Conservation (phyloP, 2,888 invertebrate species). For the Pammene fasciana region DNA sequence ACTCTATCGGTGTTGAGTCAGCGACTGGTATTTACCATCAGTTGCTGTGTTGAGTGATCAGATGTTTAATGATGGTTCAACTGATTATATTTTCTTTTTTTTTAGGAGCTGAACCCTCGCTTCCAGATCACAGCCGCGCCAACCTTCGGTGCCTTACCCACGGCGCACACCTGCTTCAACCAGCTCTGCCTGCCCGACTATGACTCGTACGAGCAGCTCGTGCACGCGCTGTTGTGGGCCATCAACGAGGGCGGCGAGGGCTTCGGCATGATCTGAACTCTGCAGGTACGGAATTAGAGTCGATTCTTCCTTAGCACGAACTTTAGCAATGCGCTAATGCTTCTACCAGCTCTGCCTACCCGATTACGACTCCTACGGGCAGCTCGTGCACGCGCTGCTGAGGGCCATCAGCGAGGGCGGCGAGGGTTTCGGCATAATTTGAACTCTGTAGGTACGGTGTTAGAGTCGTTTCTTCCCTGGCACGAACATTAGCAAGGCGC, state of each 20-base stretch:
- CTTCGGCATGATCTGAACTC: conserved; percentile 82
- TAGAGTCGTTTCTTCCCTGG: too few species aligned
- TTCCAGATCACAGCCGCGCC: conserved; percentile 96
- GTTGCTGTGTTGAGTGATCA: too few species aligned
- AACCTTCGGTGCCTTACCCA: conserved; percentile 94
- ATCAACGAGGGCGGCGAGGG: conserved; percentile 98
- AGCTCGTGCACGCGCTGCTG: conserved; percentile 94
- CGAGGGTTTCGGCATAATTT: conserved; percentile 90
- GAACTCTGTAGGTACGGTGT: conserved; percentile 27
- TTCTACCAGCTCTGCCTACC: conserved; percentile 98
- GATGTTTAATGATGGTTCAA: neutral
- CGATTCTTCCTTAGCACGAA: too few species aligned
- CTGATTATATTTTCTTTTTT: neutral
- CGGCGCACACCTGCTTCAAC: conserved; percentile 98
- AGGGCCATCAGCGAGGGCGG: conserved; percentile 97
- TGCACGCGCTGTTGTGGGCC: conserved; percentile 93
- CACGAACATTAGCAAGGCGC: conserved; percentile 85
- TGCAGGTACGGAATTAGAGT: neutral
- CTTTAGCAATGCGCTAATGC: conserved; percentile 92
- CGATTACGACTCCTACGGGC: conserved; percentile 96
- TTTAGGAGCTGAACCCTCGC: conserved; percentile 91
- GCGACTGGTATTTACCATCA: too few species aligned
- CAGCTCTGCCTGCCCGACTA: conserved; percentile 97
- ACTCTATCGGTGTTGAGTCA: too few species aligned
- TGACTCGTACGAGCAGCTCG: conserved; percentile 96